Percentiles rank a stretch among this genome's conserved stretches.
Evolutionary conservation across 1,140 invertebrate genomes (phyloP).

Genomic region (Pseudomyrmex flavicornis): DNA sequence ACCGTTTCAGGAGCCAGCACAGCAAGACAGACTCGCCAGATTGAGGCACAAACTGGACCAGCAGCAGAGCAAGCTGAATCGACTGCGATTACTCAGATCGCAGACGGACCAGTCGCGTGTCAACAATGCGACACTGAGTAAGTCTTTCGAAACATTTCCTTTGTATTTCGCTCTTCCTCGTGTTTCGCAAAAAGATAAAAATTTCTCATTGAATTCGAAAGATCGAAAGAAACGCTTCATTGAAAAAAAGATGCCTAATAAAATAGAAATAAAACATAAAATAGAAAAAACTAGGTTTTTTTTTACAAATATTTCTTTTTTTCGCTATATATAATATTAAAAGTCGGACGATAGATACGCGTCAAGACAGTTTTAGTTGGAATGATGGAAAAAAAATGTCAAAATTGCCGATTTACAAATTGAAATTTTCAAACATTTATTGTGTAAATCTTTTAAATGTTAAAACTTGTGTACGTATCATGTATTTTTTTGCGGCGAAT

Average conservation of each 20-base stretch:
- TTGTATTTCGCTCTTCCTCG: background rate
- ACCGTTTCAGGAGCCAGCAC: slow-evolving; percentile 89
- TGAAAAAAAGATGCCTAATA: background rate
- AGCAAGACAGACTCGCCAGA: slow-evolving; percentile 94
- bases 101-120: slow-evolving; percentile 96
- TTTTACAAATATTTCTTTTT: too few relatives aligned
- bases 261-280: too few relatives aligned
- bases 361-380: background rate
- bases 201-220: background rate
- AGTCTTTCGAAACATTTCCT: slow-evolving; percentile 85
- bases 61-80: slow-evolving; percentile 96
- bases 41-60: slow-evolving; percentile 96
- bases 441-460: slow-evolving; percentile 17
- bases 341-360: background rate
- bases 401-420: background rate
- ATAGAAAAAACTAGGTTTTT: too few relatives aligned
- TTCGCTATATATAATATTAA: background rate
- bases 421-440: slow-evolving; percentile 3
- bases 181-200: background rate
- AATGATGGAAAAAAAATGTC: slow-evolving; percentile 7
- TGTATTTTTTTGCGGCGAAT: slow-evolving; percentile 11
- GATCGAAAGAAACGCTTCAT: background rate
- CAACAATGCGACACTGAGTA: slow-evolving; percentile 96
- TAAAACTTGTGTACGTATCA: background rate
- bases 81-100: slow-evolving; percentile 94